These are phyloP conservation scores for Ficedula albicollis DNA, from an alignment of 2,797 vertebrate genomes.

Conservation along the genomic window DNA sequence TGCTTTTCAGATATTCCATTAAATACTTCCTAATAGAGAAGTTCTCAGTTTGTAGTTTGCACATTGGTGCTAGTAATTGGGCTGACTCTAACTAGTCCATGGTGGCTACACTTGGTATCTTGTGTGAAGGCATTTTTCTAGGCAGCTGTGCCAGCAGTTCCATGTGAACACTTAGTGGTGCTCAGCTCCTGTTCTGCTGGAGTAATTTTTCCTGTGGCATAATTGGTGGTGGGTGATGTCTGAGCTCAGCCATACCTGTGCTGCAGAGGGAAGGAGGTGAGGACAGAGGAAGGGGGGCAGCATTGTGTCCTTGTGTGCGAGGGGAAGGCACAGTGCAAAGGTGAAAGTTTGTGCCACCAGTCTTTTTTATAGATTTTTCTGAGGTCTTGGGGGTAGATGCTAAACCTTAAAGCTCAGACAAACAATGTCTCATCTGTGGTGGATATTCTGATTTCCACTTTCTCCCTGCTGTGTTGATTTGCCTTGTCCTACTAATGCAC, in stretches of 20 bases:
- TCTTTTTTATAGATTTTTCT: background rate
- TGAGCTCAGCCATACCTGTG: background rate
- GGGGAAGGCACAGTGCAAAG: background rate
- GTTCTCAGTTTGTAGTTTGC: background rate
- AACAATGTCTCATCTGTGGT: background rate
- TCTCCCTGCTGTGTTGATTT: background rate
- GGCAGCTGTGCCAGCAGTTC: background rate
- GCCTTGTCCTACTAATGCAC: background rate
- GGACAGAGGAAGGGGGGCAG: background rate
- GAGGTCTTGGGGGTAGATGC: background rate
- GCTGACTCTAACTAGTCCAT: background rate
- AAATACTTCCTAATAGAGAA: background rate
- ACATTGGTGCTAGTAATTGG: too few species aligned
- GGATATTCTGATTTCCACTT: background rate
- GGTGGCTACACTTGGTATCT: accelerated
- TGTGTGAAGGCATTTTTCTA: background rate
- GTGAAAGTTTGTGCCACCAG: background rate
- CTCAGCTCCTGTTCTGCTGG: background rate
- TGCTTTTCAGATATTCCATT: background rate
- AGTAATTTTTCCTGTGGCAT: background rate
- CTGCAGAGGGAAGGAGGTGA: background rate
- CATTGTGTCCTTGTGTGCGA: accelerated
- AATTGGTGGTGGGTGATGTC: accelerated
- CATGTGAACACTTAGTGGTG: background rate
- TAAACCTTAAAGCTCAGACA: background rate